Evolutionary conservation across 1,140 invertebrate genomes (phyloP).

Genomic region (Campoletis sonorensis): DNA sequence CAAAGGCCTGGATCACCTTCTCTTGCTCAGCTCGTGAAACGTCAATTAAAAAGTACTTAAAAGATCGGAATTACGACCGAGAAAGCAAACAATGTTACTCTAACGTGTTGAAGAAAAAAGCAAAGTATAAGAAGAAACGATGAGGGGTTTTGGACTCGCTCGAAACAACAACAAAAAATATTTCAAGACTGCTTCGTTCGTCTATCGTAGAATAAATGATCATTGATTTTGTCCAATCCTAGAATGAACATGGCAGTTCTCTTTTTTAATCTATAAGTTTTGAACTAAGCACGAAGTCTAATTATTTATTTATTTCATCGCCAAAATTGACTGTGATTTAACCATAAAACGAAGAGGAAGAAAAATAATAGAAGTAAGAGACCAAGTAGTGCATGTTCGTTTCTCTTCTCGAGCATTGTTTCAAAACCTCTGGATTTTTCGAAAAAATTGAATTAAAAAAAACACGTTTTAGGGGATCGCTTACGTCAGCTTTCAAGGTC

Average conservation of each 20-base stretch:
- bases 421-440: background rate
- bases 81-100: background rate
- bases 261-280: conserved; percentile 30
- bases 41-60: conserved; percentile 54
- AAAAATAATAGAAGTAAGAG: conserved; percentile 24
- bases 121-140: background rate
- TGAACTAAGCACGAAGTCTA: conserved; percentile 34
- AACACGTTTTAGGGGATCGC: too few species aligned
- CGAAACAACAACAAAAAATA: background rate
- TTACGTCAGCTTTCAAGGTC: too few species aligned
- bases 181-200: background rate
- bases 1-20: conserved; percentile 56
- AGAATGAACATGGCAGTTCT: background rate
- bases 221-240: background rate
- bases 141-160: background rate
- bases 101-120: background rate
- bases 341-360: conserved; percentile 51
- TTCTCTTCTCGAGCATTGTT: background rate
- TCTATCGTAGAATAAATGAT: background rate
- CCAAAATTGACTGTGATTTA: conserved; percentile 70
- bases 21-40: conserved; percentile 54
- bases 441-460: background rate
- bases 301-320: conserved; percentile 62
- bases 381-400: conserved; percentile 4
- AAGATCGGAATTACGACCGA: background rate